Evolutionary conservation across 2,113 vertebrate genomes (phyloP), one percentile per base, ranked within the genome.

Genomic region (Cnemophilus loriae): DNA sequence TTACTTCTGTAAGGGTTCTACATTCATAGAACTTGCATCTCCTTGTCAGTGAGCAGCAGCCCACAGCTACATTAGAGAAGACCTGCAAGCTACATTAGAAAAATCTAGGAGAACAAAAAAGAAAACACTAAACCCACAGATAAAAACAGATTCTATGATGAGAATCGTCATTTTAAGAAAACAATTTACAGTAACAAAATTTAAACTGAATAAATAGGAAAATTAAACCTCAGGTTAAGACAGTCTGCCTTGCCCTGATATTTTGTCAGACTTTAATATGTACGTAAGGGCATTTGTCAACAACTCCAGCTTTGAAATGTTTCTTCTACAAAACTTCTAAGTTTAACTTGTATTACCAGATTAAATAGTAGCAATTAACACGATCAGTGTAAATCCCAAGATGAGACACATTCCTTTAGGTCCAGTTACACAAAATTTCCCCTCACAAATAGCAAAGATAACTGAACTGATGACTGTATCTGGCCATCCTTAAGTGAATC

Each of bases 141-240:
- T 10, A 65, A 44, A 59, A 42, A 0, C 19, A 61, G 26, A 77
- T 56, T 80, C 30, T 19, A 11, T 49, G 0, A 42, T 21, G 3
- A 87, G 12, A 81, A 30, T 32, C 0, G 3, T 30, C 3, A 18
- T 44, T 77, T 44, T 60, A 68, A 75, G 68, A 86, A 5, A n/a
- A 14, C 7, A 84, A 47, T 44, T 56, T 86, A 44, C 39, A 71
- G 15, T 55, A 63, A 50, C 13, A 57, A 44, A 56, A 83, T 57
- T 60, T 82, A 57, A 61, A 33, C 11, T 30, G 15, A 74, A 67
- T 46, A 61, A 61, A 57, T 32, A 67, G 42, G 42, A 59, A 83
- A 61, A 33, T 35, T 27, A 27, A 22, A 64, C 24, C 18, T 85
- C 49, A 41, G 59, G 18, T 50, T 39, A 88, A 76, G 7, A 53